These are phyloP conservation scores for Chloroceryle inda DNA, from an alignment of 2,797 vertebrate genomes.

Conservation along the genomic window DNA sequence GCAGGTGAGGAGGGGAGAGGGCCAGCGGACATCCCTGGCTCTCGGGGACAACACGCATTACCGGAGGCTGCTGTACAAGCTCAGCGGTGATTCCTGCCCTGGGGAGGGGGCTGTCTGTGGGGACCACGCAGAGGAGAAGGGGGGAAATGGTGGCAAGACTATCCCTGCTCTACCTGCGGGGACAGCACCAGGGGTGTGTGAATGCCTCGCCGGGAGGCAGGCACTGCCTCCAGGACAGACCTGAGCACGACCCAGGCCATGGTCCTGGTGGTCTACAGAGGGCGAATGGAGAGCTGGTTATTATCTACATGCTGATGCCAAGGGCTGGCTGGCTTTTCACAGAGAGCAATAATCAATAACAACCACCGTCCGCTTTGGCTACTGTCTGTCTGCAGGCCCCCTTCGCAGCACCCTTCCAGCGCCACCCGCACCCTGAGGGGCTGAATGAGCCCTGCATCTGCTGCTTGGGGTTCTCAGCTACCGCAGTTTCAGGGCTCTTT, in stretches of 20 bases:
- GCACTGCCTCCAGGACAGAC: not conserved
- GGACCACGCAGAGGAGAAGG: accelerated
- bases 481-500: not conserved
- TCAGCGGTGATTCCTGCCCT: not conserved
- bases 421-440: not conserved
- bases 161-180: not conserved
- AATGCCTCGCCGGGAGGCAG: not conserved
- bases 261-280: not conserved
- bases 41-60: accelerated
- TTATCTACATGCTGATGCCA: accelerated
- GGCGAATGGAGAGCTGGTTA: not conserved
- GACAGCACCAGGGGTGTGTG: not conserved
- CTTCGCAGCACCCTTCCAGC: not conserved
- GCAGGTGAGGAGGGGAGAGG: accelerated
- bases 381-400: not conserved
- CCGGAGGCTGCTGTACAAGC: not conserved
- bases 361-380: not conserved
- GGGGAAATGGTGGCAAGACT: not conserved
- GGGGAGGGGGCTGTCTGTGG: accelerated
- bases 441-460: not conserved
- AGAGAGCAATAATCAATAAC: not conserved
- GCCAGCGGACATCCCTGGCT: not conserved
- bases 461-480: not conserved
- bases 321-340: not conserved
- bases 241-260: not conserved